Conservation (phyloP, 2,888 invertebrate species). For the Drosophila diplacantha region DNA sequence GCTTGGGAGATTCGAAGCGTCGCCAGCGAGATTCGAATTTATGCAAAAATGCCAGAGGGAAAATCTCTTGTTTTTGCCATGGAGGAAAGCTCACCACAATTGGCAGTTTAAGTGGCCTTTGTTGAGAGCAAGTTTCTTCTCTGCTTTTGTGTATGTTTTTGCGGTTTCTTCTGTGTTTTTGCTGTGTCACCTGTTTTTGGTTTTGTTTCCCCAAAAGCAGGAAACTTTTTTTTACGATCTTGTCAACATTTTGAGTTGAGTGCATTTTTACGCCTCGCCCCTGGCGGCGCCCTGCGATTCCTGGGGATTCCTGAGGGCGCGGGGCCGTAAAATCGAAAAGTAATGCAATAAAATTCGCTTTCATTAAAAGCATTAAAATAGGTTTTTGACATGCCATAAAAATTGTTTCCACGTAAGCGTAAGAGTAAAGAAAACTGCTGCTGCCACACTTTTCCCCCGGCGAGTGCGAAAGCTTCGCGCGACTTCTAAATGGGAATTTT, state of each 20-base stretch:
- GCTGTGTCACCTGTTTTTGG: slow-evolving; percentile 70
- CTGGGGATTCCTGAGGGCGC: not conserved
- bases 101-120: slow-evolving; percentile 66
- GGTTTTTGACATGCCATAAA: slow-evolving; percentile 74
- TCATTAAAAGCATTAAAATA: slow-evolving; percentile 75
- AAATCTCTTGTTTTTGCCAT: slow-evolving; percentile 42
- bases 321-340: slow-evolving; percentile 73
- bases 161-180: slow-evolving; percentile 39
- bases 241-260: slow-evolving; percentile 70
- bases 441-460: slow-evolving; percentile 44
- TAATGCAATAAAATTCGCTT: slow-evolving; percentile 73
- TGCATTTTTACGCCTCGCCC: slow-evolving; percentile 60
- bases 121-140: slow-evolving; percentile 29
- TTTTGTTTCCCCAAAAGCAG: slow-evolving; percentile 7
- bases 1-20: slow-evolving; percentile 42
- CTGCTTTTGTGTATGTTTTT: not conserved
- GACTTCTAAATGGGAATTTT: slow-evolving; percentile 68
- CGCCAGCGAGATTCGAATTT: slow-evolving; percentile 50
- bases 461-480: slow-evolving; percentile 28
- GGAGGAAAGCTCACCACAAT: slow-evolving; percentile 50
- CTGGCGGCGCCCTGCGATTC: slow-evolving; percentile 4
- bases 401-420: slow-evolving; percentile 70
- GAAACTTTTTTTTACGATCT: slow-evolving; percentile 66
- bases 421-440: slow-evolving; percentile 55
- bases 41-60: slow-evolving; percentile 60